These are phyloP conservation scores for Charanyca ferruginea DNA, from an alignment of 2,888 invertebrate genomes.

Conservation along the genomic window DNA sequence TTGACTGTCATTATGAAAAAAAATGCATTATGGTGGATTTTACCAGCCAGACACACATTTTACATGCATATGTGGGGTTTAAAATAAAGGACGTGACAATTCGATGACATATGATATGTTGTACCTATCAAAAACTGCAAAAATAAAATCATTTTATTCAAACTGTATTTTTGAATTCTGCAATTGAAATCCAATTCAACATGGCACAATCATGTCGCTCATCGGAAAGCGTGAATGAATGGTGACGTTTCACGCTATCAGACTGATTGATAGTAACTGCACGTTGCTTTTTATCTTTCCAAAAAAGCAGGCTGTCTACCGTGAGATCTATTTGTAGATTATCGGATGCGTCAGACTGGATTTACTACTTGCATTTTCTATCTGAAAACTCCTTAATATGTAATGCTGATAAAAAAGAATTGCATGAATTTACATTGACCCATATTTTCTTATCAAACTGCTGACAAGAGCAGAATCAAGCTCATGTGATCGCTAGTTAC, in stretches of 20 bases:
- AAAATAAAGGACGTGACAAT: too few relatives aligned
- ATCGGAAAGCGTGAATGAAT: constrained; percentile 39
- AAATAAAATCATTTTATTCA: too few relatives aligned
- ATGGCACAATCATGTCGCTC: constrained; percentile 41
- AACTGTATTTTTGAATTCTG: too few relatives aligned
- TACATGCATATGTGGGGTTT: too few relatives aligned
- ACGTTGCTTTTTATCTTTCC: constrained; percentile 10
- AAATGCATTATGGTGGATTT: neutral
- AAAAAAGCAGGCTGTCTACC: constrained; percentile 11
- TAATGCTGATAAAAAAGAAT: constrained; percentile 3
- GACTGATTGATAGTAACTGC: constrained; percentile 27
- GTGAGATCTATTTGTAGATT: constrained; percentile 13
- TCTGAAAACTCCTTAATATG: constrained; percentile 1
- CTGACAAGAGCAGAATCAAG: constrained; percentile 21
- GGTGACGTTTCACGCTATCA: constrained; percentile 30
- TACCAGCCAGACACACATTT: too few relatives aligned
- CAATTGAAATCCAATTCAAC: constrained; percentile 47
- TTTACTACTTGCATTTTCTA: constrained; percentile 29
- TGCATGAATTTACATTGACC: constrained; percentile 5
- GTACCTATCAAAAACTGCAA: too few relatives aligned
- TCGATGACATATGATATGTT: too few relatives aligned
- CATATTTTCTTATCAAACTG: constrained; percentile 30
- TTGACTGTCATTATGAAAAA: too few relatives aligned
- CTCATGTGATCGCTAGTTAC: constrained; percentile 1
- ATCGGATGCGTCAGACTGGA: constrained; percentile 10